Percentiles rank a stretch among this genome's conserved stretches.
phyloP scores from a whole-genome alignment of 2,888 invertebrate species.

The Trilocha varians region DNA sequence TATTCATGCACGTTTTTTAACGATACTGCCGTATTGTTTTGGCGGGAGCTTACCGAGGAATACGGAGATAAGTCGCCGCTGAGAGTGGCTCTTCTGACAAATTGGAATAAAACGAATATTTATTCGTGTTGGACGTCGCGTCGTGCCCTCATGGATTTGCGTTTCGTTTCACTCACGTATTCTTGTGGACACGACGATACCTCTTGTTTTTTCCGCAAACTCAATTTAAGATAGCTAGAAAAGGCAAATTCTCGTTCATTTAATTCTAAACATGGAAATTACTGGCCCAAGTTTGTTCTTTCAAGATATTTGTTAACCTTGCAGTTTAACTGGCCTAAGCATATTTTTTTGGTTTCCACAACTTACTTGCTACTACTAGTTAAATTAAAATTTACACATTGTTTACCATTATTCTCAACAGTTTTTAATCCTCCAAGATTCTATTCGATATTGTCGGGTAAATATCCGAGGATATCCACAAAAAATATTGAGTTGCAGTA shows the following conservation, averaged over 20 bases:
- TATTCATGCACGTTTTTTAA: slow-evolving; percentile 71
- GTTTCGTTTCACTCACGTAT: slow-evolving; percentile 38
- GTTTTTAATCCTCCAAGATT: no score
- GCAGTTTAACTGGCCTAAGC: no score
- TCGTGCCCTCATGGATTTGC: slow-evolving; percentile 28
- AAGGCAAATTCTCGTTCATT: background rate
- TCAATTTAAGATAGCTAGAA: background rate
- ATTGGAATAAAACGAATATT: slow-evolving; percentile 74
- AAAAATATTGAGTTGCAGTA: no score
- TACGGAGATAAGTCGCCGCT: slow-evolving; percentile 68
- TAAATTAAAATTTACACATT: no score
- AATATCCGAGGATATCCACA: no score
- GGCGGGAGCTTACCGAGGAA: slow-evolving; percentile 69
- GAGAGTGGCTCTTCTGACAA: slow-evolving; percentile 72
- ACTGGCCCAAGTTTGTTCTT: no score
- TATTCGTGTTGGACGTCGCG: slow-evolving; percentile 57
- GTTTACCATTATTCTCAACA: no score
- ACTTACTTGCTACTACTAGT: no score
- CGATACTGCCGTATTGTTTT: slow-evolving; percentile 71
- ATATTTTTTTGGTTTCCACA: no score
- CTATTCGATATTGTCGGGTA: no score
- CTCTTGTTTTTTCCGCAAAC: slow-evolving; percentile 6
- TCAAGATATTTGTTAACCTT: no score
- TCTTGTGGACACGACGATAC: slow-evolving; percentile 22
- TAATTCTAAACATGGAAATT: background rate